Evolutionary conservation across 2,888 invertebrate genomes (phyloP).

Genomic region (Nymphalis urticae): DNA sequence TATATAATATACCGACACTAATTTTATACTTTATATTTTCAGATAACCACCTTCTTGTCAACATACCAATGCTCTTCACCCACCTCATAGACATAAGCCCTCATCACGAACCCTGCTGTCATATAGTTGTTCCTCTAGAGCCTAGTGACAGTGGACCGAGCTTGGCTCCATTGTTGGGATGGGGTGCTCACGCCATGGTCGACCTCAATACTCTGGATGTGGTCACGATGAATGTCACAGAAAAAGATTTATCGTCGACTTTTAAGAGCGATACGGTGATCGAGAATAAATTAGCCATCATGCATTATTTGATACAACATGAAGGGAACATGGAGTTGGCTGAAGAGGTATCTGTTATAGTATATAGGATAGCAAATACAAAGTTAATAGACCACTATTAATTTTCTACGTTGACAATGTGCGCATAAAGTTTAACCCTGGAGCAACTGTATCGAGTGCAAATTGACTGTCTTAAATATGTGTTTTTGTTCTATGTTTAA

Average conservation of each 20-base stretch:
- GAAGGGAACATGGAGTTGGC: constrained; percentile 87
- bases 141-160: constrained; percentile 81
- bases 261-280: constrained; percentile 85
- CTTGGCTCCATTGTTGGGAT: constrained; percentile 84
- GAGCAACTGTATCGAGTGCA: too few relatives aligned
- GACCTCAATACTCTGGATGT: constrained; percentile 88
- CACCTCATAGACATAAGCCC: constrained; percentile 92
- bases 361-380: too few relatives aligned
- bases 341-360: constrained; percentile 81
- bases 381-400: too few relatives aligned
- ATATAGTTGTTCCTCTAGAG: constrained; percentile 86
- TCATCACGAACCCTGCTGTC: constrained; percentile 91
- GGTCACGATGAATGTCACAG: constrained; percentile 84
- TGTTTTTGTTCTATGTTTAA: neutral
- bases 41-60: constrained; percentile 91
- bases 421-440: too few relatives aligned
- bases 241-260: constrained; percentile 85
- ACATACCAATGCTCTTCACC: constrained; percentile 91
- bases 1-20: too few relatives aligned
- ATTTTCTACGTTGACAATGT: too few relatives aligned
- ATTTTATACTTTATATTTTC: constrained; percentile 36
- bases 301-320: constrained; percentile 92
- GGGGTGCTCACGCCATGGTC: constrained; percentile 79
- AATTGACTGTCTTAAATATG: too few relatives aligned
- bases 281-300: constrained; percentile 88